Evolutionary conservation across 2,888 invertebrate genomes (phyloP).

Genomic region (Papilio demoleus): DNA sequence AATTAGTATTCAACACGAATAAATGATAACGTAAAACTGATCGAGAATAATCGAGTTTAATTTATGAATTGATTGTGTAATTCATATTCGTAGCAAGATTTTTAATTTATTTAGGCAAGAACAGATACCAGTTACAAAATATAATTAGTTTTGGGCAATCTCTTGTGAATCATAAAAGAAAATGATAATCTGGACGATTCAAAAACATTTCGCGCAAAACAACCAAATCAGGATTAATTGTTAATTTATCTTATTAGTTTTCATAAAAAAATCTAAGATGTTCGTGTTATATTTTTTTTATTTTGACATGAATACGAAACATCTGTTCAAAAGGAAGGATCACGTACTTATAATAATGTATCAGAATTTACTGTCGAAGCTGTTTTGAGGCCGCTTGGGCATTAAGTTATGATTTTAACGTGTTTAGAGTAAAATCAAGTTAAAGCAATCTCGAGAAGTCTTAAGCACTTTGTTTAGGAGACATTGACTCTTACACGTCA

Average conservation of each 20-base stretch:
- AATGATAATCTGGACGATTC: too few species aligned
- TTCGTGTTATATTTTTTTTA: not conserved
- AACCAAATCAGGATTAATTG: not conserved
- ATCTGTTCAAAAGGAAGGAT: not conserved
- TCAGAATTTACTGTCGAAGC: constrained; percentile 6
- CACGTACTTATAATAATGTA: constrained; percentile 13
- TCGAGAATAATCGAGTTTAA: not conserved
- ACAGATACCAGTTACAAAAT: not conserved
- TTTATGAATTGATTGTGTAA: not conserved
- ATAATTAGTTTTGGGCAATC: too few species aligned
- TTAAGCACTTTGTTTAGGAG: not conserved
- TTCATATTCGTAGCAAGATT: not conserved
- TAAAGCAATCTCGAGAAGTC: not conserved
- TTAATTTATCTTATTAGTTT: not conserved
- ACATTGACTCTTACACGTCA: not conserved
- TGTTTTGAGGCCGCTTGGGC: constrained; percentile 48
- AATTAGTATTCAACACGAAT: not conserved
- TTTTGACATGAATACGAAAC: not conserved
- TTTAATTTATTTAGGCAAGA: not conserved
- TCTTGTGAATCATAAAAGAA: not conserved
- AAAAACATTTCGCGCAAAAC: too few species aligned
- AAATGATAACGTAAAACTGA: not conserved
- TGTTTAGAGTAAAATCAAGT: constrained; percentile 42
- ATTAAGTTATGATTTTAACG: constrained; percentile 11
- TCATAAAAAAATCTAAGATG: not conserved